Evolutionary conservation across 2,888 invertebrate genomes (phyloP), one percentile per base, ranked within the genome.

Genomic region (Anaspis maculata): DNA sequence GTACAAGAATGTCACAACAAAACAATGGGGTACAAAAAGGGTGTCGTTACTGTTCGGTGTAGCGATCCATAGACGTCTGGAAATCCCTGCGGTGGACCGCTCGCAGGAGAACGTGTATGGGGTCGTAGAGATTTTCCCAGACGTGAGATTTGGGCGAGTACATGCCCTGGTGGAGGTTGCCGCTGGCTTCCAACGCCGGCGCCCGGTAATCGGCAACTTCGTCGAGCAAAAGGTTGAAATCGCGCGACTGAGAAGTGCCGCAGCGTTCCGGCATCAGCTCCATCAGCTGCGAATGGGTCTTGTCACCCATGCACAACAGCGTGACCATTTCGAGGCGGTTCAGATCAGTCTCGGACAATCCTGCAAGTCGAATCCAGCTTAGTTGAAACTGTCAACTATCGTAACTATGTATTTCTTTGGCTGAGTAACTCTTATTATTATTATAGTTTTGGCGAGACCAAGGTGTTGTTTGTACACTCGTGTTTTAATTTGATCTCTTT

Each of bases 241-340:
- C 89, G 54, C 84, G 76, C 27, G 85, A 86, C 61, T 87, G 87
- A 12, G 86, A 83, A 52, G 85, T 88, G n/a, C 92, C 92, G 44
- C 91, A 92, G 13, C 91, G 74, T 68, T 96, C 96, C 0, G 96
- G 96, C 87, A 97, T 90, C 36, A 89, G 70, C 64, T 96, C 96
- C 66, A 91, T 79, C 27, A 97, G 71, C 61, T 95, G 94, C 45
- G 91, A 92, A 69, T 96, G 95, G 0, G 95, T 95, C 65, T 91
- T 89, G 66, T 96, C 94, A 19, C 85, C 83, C 62, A 94, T 92
- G 48, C 94, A 91, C 27, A 97, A 69, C 29, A 95, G 69, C 1
- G 94, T 89, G 39, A 91, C 86, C 74, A 97, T 91, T 70, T 97
- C 96, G 44, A 91, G 70, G 21, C 88, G 76, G 13, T 66, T 66